Percentiles rank a stretch among this genome's conserved stretches.
Evolutionary conservation across 2,888 invertebrate species (phyloP).

Genomic region (Polymixis lichenea): DNA sequence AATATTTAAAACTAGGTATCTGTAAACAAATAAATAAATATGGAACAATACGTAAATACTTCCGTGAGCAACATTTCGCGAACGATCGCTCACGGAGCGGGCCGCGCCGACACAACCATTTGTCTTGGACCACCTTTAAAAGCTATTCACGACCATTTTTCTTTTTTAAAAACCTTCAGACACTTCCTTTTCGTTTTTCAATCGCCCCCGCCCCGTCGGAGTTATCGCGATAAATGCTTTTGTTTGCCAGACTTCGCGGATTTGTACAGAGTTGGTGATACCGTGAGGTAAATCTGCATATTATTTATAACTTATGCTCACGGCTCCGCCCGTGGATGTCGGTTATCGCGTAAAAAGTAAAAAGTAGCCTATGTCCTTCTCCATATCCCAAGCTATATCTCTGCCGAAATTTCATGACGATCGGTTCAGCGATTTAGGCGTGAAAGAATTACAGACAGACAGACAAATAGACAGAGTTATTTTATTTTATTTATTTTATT

Average conservation of each 20-base stretch:
- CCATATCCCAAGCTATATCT: no score
- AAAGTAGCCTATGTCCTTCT: no score
- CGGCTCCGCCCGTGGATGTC: no score
- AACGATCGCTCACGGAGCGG: conserved; percentile 77
- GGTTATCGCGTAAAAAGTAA: no score
- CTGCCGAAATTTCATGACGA: no score
- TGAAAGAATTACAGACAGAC: no score
- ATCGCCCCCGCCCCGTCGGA: conserved; percentile 84
- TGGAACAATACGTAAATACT: conserved; percentile 53
- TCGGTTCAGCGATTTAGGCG: no score
- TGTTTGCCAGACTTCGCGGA: conserved; percentile 77
- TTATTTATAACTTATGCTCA: no score
- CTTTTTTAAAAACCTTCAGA: conserved; percentile 90
- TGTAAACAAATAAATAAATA: conserved; percentile 35
- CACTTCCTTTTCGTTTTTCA: conserved; percentile 90
- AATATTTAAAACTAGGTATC: not conserved
- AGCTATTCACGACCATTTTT: conserved; percentile 89
- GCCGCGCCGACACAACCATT: conserved; percentile 80
- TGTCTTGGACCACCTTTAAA: conserved; percentile 89
- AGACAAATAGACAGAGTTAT: no score
- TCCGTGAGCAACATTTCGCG: conserved; percentile 45
- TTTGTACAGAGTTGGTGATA: conserved; percentile 71
- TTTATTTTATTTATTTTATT: no score
- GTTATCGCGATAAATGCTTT: conserved; percentile 89
- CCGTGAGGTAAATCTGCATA: conserved; percentile 35